These are phyloP conservation scores for Macrostomum lignano DNA, from an alignment of 1,140 invertebrate species.

Conservation along the genomic window DNA sequence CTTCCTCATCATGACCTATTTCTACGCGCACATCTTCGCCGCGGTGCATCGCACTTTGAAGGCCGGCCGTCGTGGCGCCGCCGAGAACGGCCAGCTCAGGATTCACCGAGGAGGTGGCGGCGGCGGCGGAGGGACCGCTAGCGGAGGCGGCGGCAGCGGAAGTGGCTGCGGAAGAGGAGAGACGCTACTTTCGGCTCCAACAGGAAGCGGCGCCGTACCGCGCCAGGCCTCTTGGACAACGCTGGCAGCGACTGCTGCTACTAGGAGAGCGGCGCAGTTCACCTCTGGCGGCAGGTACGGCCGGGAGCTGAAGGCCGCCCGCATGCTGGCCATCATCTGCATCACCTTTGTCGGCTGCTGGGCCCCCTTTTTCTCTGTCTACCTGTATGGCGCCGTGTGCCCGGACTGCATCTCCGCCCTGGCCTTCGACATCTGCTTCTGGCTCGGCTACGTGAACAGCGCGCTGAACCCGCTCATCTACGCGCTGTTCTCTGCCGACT, in stretches of 20 bases:
- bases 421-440: conserved; percentile 32
- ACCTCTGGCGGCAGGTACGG: conserved; percentile 40
- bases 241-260: too few relatives aligned
- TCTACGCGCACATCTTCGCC: conserved; percentile 70
- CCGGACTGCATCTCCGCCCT: conserved; percentile 37
- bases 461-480: conserved; percentile 59
- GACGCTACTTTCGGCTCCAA: too few relatives aligned
- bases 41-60: conserved; percentile 52
- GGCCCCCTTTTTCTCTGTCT: conserved; percentile 89
- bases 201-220: too few relatives aligned
- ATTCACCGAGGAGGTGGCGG: too few relatives aligned
- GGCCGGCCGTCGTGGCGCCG: too few relatives aligned
- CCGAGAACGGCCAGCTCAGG: too few relatives aligned
- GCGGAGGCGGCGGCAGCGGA: too few relatives aligned
- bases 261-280: too few relatives aligned
- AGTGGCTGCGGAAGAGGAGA: too few relatives aligned
- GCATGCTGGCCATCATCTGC: conserved; percentile 89
- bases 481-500: conserved; percentile 50
- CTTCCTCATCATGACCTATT: conserved; percentile 78
- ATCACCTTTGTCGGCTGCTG: conserved; percentile 91
- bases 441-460: conserved; percentile 1
- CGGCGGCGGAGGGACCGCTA: too few relatives aligned
- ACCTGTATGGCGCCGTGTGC: conserved; percentile 48
- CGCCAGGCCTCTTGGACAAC: too few relatives aligned
- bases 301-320: conserved; percentile 76